A percentile compares a stretch with the other conserved stretches of the same genome.
Evolutionary conservation across 2,797 vertebrate genomes (phyloP).

Genomic region (Salarias fasciatus): DNA sequence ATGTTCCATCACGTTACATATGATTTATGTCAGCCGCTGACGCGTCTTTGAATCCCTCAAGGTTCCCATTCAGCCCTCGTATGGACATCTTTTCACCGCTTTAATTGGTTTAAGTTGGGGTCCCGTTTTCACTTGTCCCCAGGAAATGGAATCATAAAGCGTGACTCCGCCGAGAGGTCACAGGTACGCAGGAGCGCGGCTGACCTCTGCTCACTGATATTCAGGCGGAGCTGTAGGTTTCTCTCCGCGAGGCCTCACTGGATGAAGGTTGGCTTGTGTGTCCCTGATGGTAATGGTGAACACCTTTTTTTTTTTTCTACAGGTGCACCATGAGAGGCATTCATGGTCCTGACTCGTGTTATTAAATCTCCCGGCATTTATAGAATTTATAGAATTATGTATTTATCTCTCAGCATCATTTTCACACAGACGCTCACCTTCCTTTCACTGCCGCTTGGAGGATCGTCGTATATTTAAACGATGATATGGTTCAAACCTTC

Average conservation of each 20-base stretch:
- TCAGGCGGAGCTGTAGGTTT: slow-evolving; percentile 28
- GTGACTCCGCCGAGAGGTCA: slow-evolving; percentile 29
- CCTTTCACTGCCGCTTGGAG: slow-evolving; percentile 21
- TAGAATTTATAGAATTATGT: background rate
- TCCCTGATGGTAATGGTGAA: slow-evolving; percentile 12
- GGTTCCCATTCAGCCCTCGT: slow-evolving; percentile 42
- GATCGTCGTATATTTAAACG: slow-evolving; percentile 4
- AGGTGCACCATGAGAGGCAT: slow-evolving; percentile 7
- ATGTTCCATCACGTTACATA: slow-evolving; percentile 22
- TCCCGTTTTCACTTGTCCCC: slow-evolving; percentile 32
- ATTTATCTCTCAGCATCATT: no score
- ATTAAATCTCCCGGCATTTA: slow-evolving; percentile 29
- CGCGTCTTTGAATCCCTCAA: slow-evolving; percentile 49
- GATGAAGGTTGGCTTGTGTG: slow-evolving; percentile 7
- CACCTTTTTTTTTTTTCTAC: slow-evolving; percentile 21
- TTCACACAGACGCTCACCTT: no score
- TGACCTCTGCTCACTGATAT: slow-evolving; percentile 45
- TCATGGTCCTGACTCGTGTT: slow-evolving; percentile 5
- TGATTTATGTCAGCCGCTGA: slow-evolving; percentile 38
- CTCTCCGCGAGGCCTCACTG: background rate
- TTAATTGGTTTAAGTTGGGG: slow-evolving; percentile 66
- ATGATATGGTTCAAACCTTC: slow-evolving; percentile 6
- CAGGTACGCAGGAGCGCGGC: slow-evolving; percentile 38
- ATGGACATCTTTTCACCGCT: slow-evolving; percentile 62
- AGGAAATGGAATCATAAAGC: slow-evolving; percentile 44